Base-by-base conservation (phyloP, 2,888 invertebrate genomes). In the Linnaemya tessellans region DNA sequence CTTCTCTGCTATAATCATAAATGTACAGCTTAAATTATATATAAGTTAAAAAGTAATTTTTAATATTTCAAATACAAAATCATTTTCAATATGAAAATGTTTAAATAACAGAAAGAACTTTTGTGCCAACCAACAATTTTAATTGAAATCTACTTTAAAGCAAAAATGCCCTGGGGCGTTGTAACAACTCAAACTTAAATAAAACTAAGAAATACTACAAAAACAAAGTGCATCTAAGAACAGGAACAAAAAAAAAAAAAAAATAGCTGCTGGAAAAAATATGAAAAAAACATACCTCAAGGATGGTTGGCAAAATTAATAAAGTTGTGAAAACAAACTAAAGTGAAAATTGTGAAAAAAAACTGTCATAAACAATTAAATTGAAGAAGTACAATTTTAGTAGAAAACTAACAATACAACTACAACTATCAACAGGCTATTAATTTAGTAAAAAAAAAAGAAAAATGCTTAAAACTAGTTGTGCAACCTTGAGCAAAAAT, bases 281-380 rank as follows among this genome's bases (percentile, higher is more conserved):
- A 58, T 38, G 58, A 41, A 30, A 56, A 18, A n/a, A 73, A 22
- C 43, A 73, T 79, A 64, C 18, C 70, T 64, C 20, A 79, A 79
- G 62, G 43, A 62, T 64, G 54, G 43, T 70, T 64, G 43, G 46
- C 15, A 68, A 62, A 71, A 35, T 79, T 71, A 79, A 79, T 71
- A 64, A 79, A 70, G 54, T 64, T 71, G 62, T 71, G 20, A 20
- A 70, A 79, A 41, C 30, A 62, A 79, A 71, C 43, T 54, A n/a
- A 62, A 70, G 20, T 43, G 51, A 58, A 70, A 71, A 71, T 60
- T 49, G 41, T 46, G 11, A 56, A 18, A 8, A 67, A 49, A 30
- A 71, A 64, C 30, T 79, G 62, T 62, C 38, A 51, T 70, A 62
- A 62, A 54, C 78, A 68, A 18, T 60, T 62, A 54, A 71, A 54